Conservation (phyloP, 2,888 invertebrate species). For the Caenorhabditis panamensis region DNA sequence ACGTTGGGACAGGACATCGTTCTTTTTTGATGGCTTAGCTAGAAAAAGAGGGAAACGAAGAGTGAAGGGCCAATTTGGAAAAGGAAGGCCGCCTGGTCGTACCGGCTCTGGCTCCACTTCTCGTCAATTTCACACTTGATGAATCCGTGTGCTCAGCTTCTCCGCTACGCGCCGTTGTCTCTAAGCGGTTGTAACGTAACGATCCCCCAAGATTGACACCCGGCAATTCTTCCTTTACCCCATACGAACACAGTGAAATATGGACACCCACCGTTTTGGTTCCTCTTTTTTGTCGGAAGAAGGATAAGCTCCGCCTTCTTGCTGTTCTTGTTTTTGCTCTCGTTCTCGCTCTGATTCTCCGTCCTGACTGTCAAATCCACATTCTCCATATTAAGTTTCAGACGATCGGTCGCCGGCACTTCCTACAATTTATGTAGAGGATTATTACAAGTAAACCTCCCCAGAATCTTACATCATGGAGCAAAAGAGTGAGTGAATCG, state of each 20-base stretch:
- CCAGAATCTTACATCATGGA: slow-evolving; percentile 57
- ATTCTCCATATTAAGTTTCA: slow-evolving; percentile 23
- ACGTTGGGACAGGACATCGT: slow-evolving; percentile 8
- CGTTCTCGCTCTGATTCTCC: not conserved
- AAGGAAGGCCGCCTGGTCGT: not conserved
- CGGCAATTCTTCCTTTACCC: not conserved
- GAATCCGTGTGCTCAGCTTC: not conserved
- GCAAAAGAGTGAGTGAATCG: slow-evolving; percentile 39
- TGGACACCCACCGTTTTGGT: slow-evolving; percentile 33
- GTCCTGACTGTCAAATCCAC: not conserved
- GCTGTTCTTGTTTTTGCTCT: not conserved
- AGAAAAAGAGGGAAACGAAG: not conserved
- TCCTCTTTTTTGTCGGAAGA: slow-evolving; percentile 7
- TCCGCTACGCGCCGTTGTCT: not conserved
- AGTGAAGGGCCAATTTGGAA: slow-evolving; percentile 1
- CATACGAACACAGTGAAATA: slow-evolving; percentile 9
- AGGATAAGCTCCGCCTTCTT: slow-evolving; percentile 21
- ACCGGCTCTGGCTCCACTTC: not conserved
- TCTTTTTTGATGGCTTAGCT: not conserved
- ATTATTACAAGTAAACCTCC: not conserved
- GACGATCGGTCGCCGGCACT: slow-evolving; percentile 32
- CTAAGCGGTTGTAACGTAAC: not conserved
- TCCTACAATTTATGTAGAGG: slow-evolving; percentile 53
- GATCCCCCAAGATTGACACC: slow-evolving; percentile 32
- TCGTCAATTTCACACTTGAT: slow-evolving; percentile 28